Conservation (phyloP, 2,888 invertebrate genomes). For the Pristionchus exspectatus region DNA sequence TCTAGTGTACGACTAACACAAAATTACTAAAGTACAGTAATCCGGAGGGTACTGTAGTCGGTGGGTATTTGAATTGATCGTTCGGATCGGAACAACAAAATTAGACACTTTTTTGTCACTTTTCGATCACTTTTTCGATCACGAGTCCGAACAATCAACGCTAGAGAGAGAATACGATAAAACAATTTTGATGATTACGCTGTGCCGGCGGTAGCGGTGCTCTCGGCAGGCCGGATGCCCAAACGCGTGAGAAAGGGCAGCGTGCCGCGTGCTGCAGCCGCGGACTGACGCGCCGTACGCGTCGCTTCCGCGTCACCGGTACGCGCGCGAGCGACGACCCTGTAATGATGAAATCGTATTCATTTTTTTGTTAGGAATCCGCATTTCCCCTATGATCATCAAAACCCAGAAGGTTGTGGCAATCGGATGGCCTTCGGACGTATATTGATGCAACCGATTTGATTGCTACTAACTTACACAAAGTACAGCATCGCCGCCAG, state of each 20-base stretch:
- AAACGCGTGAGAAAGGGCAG: conserved; percentile 41
- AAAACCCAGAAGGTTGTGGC: too few relatives aligned
- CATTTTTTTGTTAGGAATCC: too few relatives aligned
- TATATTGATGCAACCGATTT: too few relatives aligned
- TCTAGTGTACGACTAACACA: not conserved
- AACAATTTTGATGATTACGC: not conserved
- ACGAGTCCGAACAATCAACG: not conserved
- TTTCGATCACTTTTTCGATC: too few relatives aligned
- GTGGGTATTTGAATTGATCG: not conserved
- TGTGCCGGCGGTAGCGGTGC: conserved; percentile 21
- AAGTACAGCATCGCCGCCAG: too few relatives aligned
- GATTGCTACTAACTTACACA: too few relatives aligned
- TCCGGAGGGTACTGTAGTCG: too few relatives aligned
- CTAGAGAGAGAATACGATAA: not conserved
- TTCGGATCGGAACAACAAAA: not conserved
- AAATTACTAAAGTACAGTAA: too few relatives aligned
- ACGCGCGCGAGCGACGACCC: conserved; percentile 24
- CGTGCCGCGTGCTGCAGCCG: conserved; percentile 10
- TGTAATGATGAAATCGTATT: not conserved
- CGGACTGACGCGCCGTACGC: conserved; percentile 35
- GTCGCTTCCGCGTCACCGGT: conserved; percentile 42
- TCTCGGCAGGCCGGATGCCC: conserved; percentile 25
- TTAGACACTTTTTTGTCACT: too few relatives aligned
- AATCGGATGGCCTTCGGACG: too few relatives aligned
- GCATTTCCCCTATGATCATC: too few relatives aligned